phyloP scores from a whole-genome alignment of 2,797 vertebrate genomes.

The Anguilla pacifica region DNA sequence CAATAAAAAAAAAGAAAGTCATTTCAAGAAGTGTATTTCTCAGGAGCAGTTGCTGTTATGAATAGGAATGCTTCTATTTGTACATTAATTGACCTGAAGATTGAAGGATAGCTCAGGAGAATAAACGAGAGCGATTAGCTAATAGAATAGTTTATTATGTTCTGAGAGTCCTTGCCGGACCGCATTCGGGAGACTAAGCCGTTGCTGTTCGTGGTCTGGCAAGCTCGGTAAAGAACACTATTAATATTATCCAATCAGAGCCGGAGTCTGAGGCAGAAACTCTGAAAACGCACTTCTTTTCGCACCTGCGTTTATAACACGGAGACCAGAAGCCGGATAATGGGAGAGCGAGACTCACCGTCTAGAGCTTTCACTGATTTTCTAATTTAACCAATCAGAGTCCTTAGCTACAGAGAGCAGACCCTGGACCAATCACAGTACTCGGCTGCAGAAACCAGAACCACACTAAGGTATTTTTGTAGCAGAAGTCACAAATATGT shows the following conservation, averaged over 20 bases:
- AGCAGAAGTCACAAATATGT: no score
- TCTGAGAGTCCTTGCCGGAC: neutral
- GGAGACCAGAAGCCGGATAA: neutral
- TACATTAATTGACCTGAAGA: constrained; percentile 21
- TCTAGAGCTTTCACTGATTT: constrained; percentile 10
- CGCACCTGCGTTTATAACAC: neutral
- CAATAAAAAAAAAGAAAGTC: neutral
- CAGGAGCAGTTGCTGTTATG: neutral
- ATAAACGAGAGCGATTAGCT: neutral
- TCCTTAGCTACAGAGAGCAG: constrained; percentile 8
- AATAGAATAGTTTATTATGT: neutral
- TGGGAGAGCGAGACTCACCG: neutral
- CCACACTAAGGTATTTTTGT: no score
- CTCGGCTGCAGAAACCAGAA: no score
- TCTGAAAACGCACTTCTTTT: neutral
- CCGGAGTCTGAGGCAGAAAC: neutral
- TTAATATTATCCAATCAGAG: neutral
- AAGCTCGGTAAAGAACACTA: neutral
- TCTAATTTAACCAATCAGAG: constrained; percentile 3
- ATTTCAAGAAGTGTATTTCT: neutral
- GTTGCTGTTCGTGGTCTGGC: neutral
- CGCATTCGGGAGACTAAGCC: neutral
- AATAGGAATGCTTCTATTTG: constrained; percentile 4
- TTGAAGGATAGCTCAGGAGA: constrained; percentile 12
- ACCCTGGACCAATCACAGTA: neutral